Evolutionary conservation across 2,888 invertebrate genomes (phyloP).

Genomic region (Tachina fera): DNA sequence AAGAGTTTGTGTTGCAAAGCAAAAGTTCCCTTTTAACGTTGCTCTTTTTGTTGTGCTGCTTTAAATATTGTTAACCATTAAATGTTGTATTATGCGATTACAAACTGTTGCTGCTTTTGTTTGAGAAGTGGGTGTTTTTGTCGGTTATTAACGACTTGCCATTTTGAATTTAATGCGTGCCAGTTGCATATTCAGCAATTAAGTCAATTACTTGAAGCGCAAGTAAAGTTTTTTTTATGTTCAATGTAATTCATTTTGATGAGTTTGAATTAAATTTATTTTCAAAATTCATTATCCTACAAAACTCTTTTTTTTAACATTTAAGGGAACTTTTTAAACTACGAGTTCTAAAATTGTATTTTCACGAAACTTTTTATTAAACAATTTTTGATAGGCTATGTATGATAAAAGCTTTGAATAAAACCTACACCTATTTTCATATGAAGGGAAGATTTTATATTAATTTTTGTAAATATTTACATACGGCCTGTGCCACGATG

Average conservation of each 20-base stretch:
- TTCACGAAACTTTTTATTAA: too few relatives aligned
- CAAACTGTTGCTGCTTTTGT: slow-evolving; percentile 17
- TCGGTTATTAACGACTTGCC: slow-evolving; percentile 65
- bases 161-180: slow-evolving; percentile 59
- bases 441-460: too few relatives aligned
- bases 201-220: slow-evolving; percentile 62
- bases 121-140: slow-evolving; percentile 12
- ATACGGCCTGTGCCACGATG: too few relatives aligned
- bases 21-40: neutral
- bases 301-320: neutral
- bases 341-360: too few relatives aligned
- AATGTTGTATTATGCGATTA: slow-evolving; percentile 7
- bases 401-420: too few relatives aligned
- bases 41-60: slow-evolving; percentile 9
- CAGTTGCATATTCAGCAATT: slow-evolving; percentile 68
- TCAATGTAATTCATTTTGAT: slow-evolving; percentile 38
- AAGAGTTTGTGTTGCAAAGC: neutral
- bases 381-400: too few relatives aligned
- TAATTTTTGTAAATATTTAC: too few relatives aligned
- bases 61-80: slow-evolving; percentile 38
- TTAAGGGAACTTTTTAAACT: neutral
- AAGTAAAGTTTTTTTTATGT: slow-evolving; percentile 39
- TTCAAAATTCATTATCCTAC: neutral
- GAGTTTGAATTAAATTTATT: slow-evolving; percentile 29
- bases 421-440: too few relatives aligned